These are phyloP conservation scores for Metellina segmentata DNA, from an alignment of 2,888 invertebrate genomes.

Conservation along the genomic window DNA sequence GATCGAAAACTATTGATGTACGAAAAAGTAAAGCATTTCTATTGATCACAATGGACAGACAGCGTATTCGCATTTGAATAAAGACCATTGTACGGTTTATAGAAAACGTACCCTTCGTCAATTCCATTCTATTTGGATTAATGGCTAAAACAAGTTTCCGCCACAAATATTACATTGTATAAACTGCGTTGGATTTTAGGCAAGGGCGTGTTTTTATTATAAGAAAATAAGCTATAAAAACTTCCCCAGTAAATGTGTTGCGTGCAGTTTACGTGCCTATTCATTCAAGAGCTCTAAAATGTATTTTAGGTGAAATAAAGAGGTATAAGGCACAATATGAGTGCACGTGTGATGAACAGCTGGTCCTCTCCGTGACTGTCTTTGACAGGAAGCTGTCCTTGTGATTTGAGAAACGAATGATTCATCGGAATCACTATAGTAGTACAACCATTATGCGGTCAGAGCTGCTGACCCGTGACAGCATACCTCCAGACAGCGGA, in stretches of 20 bases:
- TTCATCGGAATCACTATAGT: constrained; percentile 67
- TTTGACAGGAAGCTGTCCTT: constrained; percentile 73
- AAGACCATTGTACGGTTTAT: neutral
- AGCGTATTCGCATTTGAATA: neutral
- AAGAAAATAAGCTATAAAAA: constrained; percentile 8
- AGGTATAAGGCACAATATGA: constrained; percentile 33
- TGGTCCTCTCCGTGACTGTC: constrained; percentile 71
- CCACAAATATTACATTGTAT: constrained; percentile 17
- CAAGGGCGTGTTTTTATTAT: neutral
- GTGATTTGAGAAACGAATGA: constrained; percentile 72
- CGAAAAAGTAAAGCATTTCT: neutral
- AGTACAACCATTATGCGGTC: constrained; percentile 72
- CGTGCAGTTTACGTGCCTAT: constrained; percentile 39
- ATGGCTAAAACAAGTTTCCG: neutral
- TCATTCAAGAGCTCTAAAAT: constrained; percentile 20
- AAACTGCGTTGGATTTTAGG: constrained; percentile 24
- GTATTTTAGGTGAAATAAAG: constrained; percentile 42
- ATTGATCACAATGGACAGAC: neutral
- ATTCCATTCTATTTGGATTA: neutral
- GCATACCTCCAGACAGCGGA: constrained; percentile 62
- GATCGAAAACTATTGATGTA: neutral
- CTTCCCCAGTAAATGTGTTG: constrained; percentile 24
- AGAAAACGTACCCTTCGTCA: neutral
- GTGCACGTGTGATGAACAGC: constrained; percentile 53
- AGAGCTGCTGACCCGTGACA: constrained; percentile 72